Evolutionary conservation across 2,888 invertebrate genomes (phyloP).

Genomic region (Pseudococcus longispinus): DNA sequence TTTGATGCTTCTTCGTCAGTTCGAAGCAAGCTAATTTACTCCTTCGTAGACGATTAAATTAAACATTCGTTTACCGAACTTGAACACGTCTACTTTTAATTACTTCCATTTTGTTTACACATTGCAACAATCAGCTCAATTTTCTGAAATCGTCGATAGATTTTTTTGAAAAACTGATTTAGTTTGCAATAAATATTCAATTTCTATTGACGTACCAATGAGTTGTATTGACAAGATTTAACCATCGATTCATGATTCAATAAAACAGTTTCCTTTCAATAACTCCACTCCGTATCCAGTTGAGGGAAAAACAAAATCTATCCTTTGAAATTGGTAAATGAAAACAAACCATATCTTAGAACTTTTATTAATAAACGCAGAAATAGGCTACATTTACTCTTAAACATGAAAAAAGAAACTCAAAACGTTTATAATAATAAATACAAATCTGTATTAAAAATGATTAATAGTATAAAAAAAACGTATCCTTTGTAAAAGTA

Average conservation of each 20-base stretch:
- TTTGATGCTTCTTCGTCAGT: too few relatives aligned
- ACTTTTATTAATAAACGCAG: conserved; percentile 43
- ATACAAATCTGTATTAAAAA: conserved; percentile 28
- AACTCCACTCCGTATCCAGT: background rate
- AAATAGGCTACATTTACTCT: conserved; percentile 30
- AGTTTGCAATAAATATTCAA: background rate
- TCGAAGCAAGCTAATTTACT: background rate
- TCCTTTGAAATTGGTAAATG: background rate
- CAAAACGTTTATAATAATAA: conserved; percentile 27
- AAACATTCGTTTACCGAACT: background rate
- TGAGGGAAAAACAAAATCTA: background rate
- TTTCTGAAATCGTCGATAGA: background rate
- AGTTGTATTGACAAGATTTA: too few relatives aligned
- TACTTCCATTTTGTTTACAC: background rate
- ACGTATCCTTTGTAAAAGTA: conserved; percentile 4
- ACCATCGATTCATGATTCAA: too few relatives aligned
- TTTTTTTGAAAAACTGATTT: background rate
- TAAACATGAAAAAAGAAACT: background rate
- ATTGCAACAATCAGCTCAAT: background rate
- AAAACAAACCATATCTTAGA: background rate
- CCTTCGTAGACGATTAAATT: background rate
- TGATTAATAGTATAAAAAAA: background rate
- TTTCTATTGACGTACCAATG: too few relatives aligned
- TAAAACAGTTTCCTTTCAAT: too few relatives aligned
- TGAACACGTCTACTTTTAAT: background rate